These are phyloP conservation scores for Dipodomys spectabilis DNA, from an alignment of 2,113 vertebrate species.

Conservation along the genomic window DNA sequence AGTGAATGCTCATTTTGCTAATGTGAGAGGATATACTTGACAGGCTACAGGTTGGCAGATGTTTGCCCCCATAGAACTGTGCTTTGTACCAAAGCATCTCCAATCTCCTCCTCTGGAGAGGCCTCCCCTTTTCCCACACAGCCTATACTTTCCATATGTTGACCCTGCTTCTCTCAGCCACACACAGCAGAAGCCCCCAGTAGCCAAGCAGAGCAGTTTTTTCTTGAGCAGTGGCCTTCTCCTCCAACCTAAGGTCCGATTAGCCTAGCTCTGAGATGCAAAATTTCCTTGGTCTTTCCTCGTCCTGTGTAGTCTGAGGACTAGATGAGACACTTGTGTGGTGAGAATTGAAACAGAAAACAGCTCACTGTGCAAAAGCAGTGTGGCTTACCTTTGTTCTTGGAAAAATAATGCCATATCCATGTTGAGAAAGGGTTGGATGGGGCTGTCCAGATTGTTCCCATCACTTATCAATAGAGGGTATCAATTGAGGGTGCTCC, in stretches of 20 bases:
- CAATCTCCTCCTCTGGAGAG: neutral
- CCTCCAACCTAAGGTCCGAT: no score
- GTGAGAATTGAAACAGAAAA: no score
- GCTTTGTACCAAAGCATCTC: neutral
- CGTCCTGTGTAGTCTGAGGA: no score
- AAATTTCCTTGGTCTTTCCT: neutral
- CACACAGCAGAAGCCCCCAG: neutral
- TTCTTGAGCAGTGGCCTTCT: neutral
- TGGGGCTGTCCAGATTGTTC: neutral
- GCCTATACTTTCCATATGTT: neutral
- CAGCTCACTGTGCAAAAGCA: neutral
- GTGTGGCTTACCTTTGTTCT: neutral
- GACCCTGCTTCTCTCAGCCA: neutral
- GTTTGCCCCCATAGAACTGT: no score
- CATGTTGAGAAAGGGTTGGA: neutral
- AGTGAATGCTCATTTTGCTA: neutral
- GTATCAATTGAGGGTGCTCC: neutral
- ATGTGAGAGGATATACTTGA: neutral
- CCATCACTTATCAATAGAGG: neutral
- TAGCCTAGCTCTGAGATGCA: neutral
- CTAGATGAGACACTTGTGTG: no score
- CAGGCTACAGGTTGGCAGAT: neutral
- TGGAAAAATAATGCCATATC: neutral
- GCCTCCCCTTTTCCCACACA: neutral
- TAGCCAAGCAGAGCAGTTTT: no score